A percentile compares a stretch with the other conserved stretches of the same genome.
These are phyloP conservation scores for Symphodus melops DNA, from an alignment of 2,113 vertebrate species.

Conservation along the genomic window DNA sequence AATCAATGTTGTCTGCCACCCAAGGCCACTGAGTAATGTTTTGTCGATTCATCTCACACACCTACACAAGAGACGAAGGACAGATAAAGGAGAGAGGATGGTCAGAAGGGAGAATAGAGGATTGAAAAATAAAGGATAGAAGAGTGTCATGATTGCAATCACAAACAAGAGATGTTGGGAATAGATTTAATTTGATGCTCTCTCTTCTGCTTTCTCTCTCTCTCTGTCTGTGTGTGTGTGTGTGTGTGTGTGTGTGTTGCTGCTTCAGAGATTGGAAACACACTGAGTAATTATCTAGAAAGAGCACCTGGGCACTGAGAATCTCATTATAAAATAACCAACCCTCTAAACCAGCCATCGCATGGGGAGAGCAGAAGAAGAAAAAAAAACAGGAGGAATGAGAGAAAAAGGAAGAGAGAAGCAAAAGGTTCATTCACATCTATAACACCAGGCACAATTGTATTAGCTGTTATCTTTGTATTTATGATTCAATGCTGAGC, in stretches of 20 bases:
- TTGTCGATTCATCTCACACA: slow-evolving; percentile 34
- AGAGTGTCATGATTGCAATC: slow-evolving; percentile 35
- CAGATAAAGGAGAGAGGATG: slow-evolving; percentile 13
- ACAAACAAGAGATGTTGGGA: slow-evolving; percentile 52
- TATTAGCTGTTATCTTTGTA: too few species aligned
- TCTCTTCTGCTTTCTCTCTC: background rate
- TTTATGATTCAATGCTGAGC: too few species aligned
- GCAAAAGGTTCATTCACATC: background rate
- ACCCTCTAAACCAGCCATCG: slow-evolving; percentile 8
- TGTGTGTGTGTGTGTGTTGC: slow-evolving; percentile 48
- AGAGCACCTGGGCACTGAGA: slow-evolving; percentile 73
- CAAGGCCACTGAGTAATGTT: slow-evolving; percentile 54
- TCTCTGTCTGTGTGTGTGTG: slow-evolving; percentile 12
- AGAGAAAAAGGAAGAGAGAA: background rate
- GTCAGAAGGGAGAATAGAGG: background rate
- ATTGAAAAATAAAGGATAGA: slow-evolving; percentile 19
- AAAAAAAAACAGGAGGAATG: background rate
- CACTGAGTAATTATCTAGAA: slow-evolving; percentile 74
- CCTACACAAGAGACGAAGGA: slow-evolving; percentile 6
- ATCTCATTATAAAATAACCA: slow-evolving; percentile 66
- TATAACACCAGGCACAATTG: background rate
- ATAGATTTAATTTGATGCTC: slow-evolving; percentile 65
- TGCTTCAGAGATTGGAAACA: slow-evolving; percentile 65
- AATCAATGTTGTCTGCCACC: slow-evolving; percentile 55
- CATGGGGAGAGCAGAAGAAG: background rate